Percentiles rank a stretch among this genome's conserved stretches.
Evolutionary conservation across 2,888 invertebrate species (phyloP).

Genomic region (Rugalucina vietnamica): DNA sequence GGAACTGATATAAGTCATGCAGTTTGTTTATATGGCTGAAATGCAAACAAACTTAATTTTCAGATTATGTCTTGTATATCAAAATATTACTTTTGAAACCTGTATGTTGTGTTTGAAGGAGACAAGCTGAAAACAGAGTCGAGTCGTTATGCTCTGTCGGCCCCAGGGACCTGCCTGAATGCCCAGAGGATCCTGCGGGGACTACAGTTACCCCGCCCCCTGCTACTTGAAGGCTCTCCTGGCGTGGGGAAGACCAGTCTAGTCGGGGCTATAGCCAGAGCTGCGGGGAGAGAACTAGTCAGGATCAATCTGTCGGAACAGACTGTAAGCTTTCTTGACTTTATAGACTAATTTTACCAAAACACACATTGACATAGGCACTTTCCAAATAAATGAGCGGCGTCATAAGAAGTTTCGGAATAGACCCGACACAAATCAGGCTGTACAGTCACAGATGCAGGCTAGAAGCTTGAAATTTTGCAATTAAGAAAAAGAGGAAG

Average conservation of each 20-base stretch:
- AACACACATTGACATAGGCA: not conserved
- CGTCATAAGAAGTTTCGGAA: no score
- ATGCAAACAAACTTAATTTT: no score
- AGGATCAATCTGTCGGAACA: conserved; percentile 99
- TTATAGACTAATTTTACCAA: not conserved
- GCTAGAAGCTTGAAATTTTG: no score
- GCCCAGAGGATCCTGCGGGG: conserved; percentile 93
- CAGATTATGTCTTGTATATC: no score
- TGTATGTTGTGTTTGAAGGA: conserved; percentile 42
- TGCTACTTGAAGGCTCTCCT: conserved; percentile 96
- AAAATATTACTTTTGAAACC: no score
- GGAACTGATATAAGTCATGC: no score
- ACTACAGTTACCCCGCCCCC: conserved; percentile 92
- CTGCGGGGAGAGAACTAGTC: conserved; percentile 92
- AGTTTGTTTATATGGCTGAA: no score
- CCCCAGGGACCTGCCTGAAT: conserved; percentile 88
- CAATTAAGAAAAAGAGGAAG: no score
- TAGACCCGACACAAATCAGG: no score
- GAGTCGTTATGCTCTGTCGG: conserved; percentile 79
- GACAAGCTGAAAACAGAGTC: conserved; percentile 7
- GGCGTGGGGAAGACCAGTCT: conserved; percentile 99
- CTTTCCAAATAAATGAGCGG: no score
- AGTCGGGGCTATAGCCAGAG: conserved; percentile 94
- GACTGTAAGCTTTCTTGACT: conserved; percentile 88
- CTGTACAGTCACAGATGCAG: no score